A percentile compares a stretch with the other conserved stretches of the same genome.
Evolutionary conservation across 2,888 invertebrate genomes (phyloP).

Genomic region (Macaria liturata): DNA sequence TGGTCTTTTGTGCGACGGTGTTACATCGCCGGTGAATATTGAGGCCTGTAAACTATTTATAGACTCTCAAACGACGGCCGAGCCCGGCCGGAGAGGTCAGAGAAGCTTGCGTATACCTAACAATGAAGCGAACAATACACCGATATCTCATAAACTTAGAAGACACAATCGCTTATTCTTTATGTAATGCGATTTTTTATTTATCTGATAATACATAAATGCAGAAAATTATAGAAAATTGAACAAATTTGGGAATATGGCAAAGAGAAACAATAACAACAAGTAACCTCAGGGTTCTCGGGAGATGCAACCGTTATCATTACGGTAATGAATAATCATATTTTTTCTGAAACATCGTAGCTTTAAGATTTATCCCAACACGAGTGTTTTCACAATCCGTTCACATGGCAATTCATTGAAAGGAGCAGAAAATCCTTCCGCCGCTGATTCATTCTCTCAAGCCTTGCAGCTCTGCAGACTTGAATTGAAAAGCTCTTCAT

Average conservation of each 20-base stretch:
- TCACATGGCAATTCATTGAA: too few species aligned
- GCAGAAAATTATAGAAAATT: too few species aligned
- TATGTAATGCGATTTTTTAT: too few species aligned
- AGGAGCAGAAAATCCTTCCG: slow-evolving; percentile 27
- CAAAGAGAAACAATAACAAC: too few species aligned
- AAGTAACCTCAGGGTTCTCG: too few species aligned
- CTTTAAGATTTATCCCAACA: too few species aligned
- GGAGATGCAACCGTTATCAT: too few species aligned
- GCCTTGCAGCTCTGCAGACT: slow-evolving; percentile 34
- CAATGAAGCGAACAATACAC: slow-evolving; percentile 11
- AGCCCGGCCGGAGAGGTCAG: slow-evolving; percentile 57
- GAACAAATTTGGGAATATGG: too few species aligned
- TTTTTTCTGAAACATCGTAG: too few species aligned
- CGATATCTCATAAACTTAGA: slow-evolving; percentile 8
- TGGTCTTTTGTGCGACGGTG: slow-evolving; percentile 44
- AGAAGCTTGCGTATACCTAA: slow-evolving; percentile 49
- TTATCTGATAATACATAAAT: too few species aligned
- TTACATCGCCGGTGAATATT: slow-evolving; percentile 49
- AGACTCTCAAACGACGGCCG: slow-evolving; percentile 62
- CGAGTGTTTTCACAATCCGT: too few species aligned
- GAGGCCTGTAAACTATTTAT: slow-evolving; percentile 72
- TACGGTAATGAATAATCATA: too few species aligned
- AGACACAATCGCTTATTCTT: neutral
- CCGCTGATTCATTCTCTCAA: slow-evolving; percentile 35
- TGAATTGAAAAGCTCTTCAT: slow-evolving; percentile 43